phyloP scores from a whole-genome alignment of 2,888 invertebrate genomes.

The Trichacis sp. region DNA sequence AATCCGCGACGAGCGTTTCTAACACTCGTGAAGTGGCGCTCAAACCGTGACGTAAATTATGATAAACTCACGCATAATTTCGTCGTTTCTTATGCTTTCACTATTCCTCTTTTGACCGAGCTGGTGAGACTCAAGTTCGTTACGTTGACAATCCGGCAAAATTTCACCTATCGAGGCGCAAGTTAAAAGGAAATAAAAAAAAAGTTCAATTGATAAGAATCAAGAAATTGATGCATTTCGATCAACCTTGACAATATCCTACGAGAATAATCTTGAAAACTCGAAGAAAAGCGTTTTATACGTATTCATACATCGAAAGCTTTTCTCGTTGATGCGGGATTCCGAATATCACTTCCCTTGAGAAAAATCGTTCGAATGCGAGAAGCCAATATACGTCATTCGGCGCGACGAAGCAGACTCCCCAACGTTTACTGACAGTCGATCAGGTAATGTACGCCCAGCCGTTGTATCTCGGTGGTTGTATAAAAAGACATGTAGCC shows the following conservation, averaged over 20 bases:
- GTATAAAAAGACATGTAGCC: slow-evolving; percentile 7
- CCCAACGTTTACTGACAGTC: not conserved
- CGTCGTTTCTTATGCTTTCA: slow-evolving; percentile 58
- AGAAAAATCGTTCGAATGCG: not conserved
- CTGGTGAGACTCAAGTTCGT: slow-evolving; percentile 31
- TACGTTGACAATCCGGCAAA: slow-evolving; percentile 14
- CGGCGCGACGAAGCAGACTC: not conserved
- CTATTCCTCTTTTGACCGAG: slow-evolving; percentile 37
- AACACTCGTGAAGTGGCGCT: slow-evolving; percentile 41
- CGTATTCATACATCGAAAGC: too few species aligned
- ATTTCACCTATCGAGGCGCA: not conserved
- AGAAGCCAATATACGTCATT: not conserved
- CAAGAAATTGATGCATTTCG: slow-evolving; percentile 1
- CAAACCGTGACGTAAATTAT: slow-evolving; percentile 47
- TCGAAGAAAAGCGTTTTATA: not conserved
- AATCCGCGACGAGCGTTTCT: slow-evolving; percentile 30
- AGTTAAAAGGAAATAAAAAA: slow-evolving; percentile 6
- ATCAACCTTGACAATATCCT: too few species aligned
- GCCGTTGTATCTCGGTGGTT: slow-evolving; percentile 11
- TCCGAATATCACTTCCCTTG: not conserved
- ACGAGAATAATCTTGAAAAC: too few species aligned
- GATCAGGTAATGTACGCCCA: slow-evolving; percentile 5
- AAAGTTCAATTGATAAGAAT: slow-evolving; percentile 5
- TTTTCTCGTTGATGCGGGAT: too few species aligned
- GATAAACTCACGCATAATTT: slow-evolving; percentile 56